Percentiles rank a stretch among this genome's conserved stretches.
Evolutionary conservation across 2,113 vertebrate genomes (phyloP).

Genomic region (Gracilinanus agilis): DNA sequence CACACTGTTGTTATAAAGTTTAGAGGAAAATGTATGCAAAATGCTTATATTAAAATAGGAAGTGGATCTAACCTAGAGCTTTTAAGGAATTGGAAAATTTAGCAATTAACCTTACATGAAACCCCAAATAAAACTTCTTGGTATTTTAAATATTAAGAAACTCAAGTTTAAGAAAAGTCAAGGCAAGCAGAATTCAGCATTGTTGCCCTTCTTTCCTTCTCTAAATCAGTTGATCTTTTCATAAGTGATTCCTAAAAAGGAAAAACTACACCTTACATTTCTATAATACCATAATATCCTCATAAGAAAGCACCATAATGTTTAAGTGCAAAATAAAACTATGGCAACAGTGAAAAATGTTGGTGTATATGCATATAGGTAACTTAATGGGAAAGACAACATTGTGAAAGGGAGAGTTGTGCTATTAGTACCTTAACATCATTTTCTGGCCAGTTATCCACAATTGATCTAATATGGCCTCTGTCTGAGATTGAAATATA

Average conservation of each 20-base stretch:
- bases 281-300: slow-evolving; percentile 14
- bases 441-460: slow-evolving; percentile 98
- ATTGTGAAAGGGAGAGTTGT: slow-evolving; percentile 55
- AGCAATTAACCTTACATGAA: background rate
- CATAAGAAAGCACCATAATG: slow-evolving; percentile 36
- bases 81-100: background rate
- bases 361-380: slow-evolving; percentile 54
- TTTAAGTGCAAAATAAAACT: slow-evolving; percentile 48
- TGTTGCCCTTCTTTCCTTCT: background rate
- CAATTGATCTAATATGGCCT: slow-evolving; percentile 95
- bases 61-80: background rate
- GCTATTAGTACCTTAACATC: slow-evolving; percentile 89
- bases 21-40: background rate
- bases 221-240: slow-evolving; percentile 12
- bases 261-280: slow-evolving; percentile 1
- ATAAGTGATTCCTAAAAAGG: background rate
- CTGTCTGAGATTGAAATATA: slow-evolving; percentile 97
- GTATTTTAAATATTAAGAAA: background rate
- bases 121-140: background rate
- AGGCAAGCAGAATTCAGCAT: background rate
- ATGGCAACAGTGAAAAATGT: slow-evolving; percentile 59
- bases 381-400: slow-evolving; percentile 59
- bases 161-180: background rate
- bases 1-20: background rate
- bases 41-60: background rate